Conservation (phyloP, 2,888 invertebrate species). For the Platynereis dumerilii region DNA sequence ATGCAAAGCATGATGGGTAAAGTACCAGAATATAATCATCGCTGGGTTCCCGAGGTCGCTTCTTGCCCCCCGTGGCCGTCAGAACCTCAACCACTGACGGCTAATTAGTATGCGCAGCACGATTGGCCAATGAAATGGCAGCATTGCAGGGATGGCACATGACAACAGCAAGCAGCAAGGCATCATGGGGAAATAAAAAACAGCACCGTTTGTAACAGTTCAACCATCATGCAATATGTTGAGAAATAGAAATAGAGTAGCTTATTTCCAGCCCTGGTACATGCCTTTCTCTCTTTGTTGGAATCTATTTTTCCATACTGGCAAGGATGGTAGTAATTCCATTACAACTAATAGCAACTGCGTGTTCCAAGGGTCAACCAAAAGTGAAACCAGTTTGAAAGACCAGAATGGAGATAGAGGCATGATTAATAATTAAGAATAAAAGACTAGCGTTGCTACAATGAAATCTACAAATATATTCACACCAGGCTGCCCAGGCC, state of each 20-base stretch:
- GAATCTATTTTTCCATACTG: no score
- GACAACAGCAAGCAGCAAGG: slow-evolving; percentile 65
- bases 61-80: slow-evolving; percentile 79
- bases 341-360: no score
- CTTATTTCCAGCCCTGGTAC: slow-evolving; percentile 25
- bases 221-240: slow-evolving; percentile 27
- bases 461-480: no score
- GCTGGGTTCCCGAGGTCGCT: slow-evolving; percentile 87
- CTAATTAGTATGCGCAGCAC: slow-evolving; percentile 62
- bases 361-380: no score
- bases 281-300: slow-evolving; percentile 21
- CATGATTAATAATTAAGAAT: no score
- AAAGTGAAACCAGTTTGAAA: no score
- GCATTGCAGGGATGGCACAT: slow-evolving; percentile 54
- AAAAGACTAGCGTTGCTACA: no score
- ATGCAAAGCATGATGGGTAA: slow-evolving; percentile 60
- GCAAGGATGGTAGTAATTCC: no score
- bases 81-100: slow-evolving; percentile 64
- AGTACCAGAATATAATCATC: slow-evolving; percentile 96
- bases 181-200: slow-evolving; percentile 63
- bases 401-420: no score
- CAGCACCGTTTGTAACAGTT: slow-evolving; percentile 56
- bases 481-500: no score
- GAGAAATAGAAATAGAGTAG: slow-evolving; percentile 15
- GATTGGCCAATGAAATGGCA: slow-evolving; percentile 61